Evolutionary conservation across 2,888 invertebrate species (phyloP), one percentile per base, ranked within the genome.

Genomic region (Polydesmus complanatus): DNA sequence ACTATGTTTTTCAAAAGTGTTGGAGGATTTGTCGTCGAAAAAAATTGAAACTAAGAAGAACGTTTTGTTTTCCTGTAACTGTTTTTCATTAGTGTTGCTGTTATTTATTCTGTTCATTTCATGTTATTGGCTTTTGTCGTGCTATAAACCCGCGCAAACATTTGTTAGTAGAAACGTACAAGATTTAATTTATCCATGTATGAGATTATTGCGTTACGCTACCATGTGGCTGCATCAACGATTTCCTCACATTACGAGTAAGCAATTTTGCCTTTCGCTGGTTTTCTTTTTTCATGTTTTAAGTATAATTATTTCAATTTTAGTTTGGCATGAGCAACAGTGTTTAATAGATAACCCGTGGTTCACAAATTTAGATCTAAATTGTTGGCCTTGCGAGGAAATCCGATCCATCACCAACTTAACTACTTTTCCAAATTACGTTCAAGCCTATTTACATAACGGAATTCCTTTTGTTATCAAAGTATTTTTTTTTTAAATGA

Each of bases 261-360:
- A 73, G 70, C 69, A 61, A 21, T 27, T 26, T 59, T 5, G 51
- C 37, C 5, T 11, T 14, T 14, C 51, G 22, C 51, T 51, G 3
- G 22, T 51, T 14, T 8, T 19, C 5, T 51, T n/a, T 14, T 51
- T 51, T 14, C 5, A n/a, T n/a, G 52, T 3, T 26, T 51, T 22
- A 26, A 19, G 18, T 62, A 55, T 19, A 2, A 21, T 63, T 47
- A 14, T 48, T 69, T 62, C 64, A 48, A 71, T 81, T 73, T 67
- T 75, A 81, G 88, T 84, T 72, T 79, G 83, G 52, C 89, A 91
- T 69, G 88, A 90, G 76, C 89, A 90, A 74, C 84, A 85, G 69
- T 91, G 90, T 71, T 75, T 91, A 48, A 74, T 90, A 67, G 83
- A 84, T 70, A 91, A 91, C 75, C 90, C 90, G 18, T 87, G 83